These are phyloP conservation scores for Drosophila formosana DNA, from an alignment of 2,888 invertebrate genomes.

Conservation along the genomic window DNA sequence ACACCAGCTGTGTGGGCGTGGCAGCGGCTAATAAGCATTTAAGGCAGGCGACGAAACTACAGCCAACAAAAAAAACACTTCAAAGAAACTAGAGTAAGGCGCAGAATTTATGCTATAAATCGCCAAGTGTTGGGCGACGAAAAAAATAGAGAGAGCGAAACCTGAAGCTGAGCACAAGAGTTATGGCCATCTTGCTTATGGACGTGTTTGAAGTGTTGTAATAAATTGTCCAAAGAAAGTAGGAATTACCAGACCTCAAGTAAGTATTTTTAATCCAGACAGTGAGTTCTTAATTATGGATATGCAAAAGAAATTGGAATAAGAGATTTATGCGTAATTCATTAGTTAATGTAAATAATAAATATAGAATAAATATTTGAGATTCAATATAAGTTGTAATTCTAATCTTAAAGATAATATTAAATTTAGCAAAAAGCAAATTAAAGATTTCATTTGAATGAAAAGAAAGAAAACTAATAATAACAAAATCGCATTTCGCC, in stretches of 20 bases:
- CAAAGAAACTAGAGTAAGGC: background rate
- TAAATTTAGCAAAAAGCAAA: too few relatives aligned
- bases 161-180: background rate
- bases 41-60: constrained; percentile 8
- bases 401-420: too few relatives aligned
- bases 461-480: too few relatives aligned
- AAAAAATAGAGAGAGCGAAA: background rate
- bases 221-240: background rate
- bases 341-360: too few relatives aligned
- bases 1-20: constrained; percentile 22
- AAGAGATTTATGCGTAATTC: too few relatives aligned
- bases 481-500: too few relatives aligned
- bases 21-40: constrained; percentile 43
- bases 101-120: constrained; percentile 3
- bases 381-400: too few relatives aligned
- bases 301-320: too few relatives aligned
- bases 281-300: too few relatives aligned
- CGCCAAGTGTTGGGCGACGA: background rate
- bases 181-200: background rate
- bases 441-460: too few relatives aligned
- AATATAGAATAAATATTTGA: too few relatives aligned
- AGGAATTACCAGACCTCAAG: background rate
- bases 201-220: background rate
- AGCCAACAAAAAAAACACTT: background rate
- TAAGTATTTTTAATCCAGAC: background rate